phyloP scores from a whole-genome alignment of 2,113 vertebrate genomes.

The Holacanthus passer region DNA sequence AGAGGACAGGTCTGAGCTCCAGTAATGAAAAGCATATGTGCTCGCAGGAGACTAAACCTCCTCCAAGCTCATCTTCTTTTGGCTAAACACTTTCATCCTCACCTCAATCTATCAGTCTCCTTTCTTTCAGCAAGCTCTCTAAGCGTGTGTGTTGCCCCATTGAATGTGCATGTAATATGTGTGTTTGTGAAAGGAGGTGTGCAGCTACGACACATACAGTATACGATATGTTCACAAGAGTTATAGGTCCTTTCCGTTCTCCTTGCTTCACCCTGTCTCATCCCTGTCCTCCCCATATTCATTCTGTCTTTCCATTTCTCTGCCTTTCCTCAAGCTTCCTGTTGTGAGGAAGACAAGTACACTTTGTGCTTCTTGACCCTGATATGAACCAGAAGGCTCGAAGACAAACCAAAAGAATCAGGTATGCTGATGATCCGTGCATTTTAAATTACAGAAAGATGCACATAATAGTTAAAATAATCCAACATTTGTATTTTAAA shows the following conservation, averaged over 20 bases:
- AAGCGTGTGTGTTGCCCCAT: slow-evolving; percentile 32
- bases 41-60: slow-evolving; percentile 65
- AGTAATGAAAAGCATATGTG: slow-evolving; percentile 81
- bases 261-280: slow-evolving; percentile 23
- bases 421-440: neutral
- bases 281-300: slow-evolving; percentile 41
- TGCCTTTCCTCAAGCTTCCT: slow-evolving; percentile 15
- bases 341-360: slow-evolving; percentile 25
- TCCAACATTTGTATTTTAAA: slow-evolving; percentile 5
- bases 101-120: slow-evolving; percentile 64
- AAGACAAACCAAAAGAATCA: slow-evolving; percentile 25
- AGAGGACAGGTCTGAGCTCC: slow-evolving; percentile 73
- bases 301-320: slow-evolving; percentile 28
- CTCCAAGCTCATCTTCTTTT: slow-evolving; percentile 75
- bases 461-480: neutral
- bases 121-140: slow-evolving; percentile 41
- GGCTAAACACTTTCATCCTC: slow-evolving; percentile 70
- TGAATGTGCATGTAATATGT: slow-evolving; percentile 3
- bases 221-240: slow-evolving; percentile 12
- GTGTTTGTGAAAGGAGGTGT: slow-evolving; percentile 10
- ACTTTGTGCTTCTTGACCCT: neutral
- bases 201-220: neutral
- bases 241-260: slow-evolving; percentile 35
- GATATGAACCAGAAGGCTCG: slow-evolving; percentile 38
- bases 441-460: slow-evolving; percentile 15